These are phyloP conservation scores for Heteromyza rotundicornis DNA, from an alignment of 2,888 invertebrate species.

Conservation along the genomic window DNA sequence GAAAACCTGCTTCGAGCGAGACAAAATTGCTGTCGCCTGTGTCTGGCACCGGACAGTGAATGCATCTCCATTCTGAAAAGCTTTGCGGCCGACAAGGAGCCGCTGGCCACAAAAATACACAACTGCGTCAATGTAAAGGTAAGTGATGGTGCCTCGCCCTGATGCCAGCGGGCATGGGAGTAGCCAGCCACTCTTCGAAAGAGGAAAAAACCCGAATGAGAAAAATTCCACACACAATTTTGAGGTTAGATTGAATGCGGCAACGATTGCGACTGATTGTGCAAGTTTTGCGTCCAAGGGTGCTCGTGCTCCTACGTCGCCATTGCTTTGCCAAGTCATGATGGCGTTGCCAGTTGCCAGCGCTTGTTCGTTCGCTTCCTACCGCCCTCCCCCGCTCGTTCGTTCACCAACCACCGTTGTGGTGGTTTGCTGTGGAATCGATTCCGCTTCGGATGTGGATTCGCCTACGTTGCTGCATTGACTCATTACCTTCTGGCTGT, in stretches of 20 bases:
- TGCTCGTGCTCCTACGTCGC: slow-evolving; percentile 33
- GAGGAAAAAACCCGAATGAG: background rate
- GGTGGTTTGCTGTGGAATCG: slow-evolving; percentile 24
- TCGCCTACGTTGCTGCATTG: background rate
- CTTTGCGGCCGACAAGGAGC: slow-evolving; percentile 63
- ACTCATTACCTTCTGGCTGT: background rate
- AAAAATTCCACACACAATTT: background rate
- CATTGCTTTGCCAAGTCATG: slow-evolving; percentile 47
- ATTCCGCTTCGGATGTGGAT: slow-evolving; percentile 24
- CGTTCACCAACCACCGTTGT: no score
- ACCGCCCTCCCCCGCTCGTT: background rate
- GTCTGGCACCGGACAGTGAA: slow-evolving; percentile 62
- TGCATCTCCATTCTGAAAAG: slow-evolving; percentile 63
- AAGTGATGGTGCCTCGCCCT: no score
- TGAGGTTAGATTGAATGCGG: slow-evolving; percentile 4
- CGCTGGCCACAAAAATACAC: slow-evolving; percentile 60
- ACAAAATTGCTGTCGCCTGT: slow-evolving; percentile 62
- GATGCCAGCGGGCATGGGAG: background rate
- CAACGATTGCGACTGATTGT: slow-evolving; percentile 31
- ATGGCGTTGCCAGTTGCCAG: slow-evolving; percentile 29
- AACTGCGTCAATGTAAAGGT: slow-evolving; percentile 63
- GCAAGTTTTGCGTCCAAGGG: slow-evolving; percentile 25
- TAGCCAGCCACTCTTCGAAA: background rate
- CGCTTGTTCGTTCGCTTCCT: background rate
- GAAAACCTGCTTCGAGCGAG: slow-evolving; percentile 44